Evolutionary conservation across 2,888 invertebrate species (phyloP), one percentile per base, ranked within the genome.

Genomic region (Drosophila sordidula): DNA sequence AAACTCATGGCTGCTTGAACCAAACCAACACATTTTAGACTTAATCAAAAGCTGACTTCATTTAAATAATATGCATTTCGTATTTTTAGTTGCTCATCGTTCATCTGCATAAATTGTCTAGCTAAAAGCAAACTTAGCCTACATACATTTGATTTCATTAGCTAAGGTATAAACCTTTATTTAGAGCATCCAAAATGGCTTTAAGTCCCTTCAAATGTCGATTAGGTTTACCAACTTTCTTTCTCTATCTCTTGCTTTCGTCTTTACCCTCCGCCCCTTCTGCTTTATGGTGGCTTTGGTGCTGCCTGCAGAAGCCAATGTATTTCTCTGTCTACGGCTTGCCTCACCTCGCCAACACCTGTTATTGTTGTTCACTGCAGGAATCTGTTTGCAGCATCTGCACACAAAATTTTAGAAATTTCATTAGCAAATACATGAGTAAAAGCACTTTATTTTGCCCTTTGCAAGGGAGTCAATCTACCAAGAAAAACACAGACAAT

Each of bases 341-440:
- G 25, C 47, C 51, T 58, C 32, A 41, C n/a, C 34, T 57, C 22
- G 56, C 39, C 59, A 50, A 29, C 39, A 39, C 49, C 52, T 66
- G 59, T 66, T 71, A 62, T 72, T 73, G 63, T 58, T 73, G 73
- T 59, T 66, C 64, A 57, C 58, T 74, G 62, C 50, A 38, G 36
- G 39, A 51, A 38, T 55, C 6, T 25, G 14, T 25, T 47, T 41
- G 34, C 42, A 34, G 45, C 6, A 25, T 39, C 4, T 16, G 6
- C 45, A 46, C n/a, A 18, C 36, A 14, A 11, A 47, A 38, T 45
- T 18, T 46, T 46, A 26, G 47, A 61, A 61, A 70, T 70, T 63
- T 59, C 62, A 76, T 73, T 78, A 69, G 50, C 57, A 72, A 64
- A 62, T 59, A 70, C 62, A 42, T 36, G 62, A 56, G 59, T 56